phyloP scores from a whole-genome alignment of 2,113 vertebrate genomes.

The Archilochus colubris region DNA sequence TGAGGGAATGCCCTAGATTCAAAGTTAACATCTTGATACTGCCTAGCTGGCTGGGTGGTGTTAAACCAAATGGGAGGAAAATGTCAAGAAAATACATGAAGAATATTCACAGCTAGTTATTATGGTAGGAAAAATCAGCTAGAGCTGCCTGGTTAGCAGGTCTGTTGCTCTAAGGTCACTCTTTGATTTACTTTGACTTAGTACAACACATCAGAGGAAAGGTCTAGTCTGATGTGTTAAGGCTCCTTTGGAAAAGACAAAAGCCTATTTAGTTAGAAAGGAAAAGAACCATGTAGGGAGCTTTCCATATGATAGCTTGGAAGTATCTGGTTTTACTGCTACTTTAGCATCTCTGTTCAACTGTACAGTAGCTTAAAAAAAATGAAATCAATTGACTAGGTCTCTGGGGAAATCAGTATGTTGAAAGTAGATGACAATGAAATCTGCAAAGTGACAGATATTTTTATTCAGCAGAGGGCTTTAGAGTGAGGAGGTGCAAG shows the following conservation, averaged over 20 bases:
- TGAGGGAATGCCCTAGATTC: background rate
- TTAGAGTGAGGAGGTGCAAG: background rate
- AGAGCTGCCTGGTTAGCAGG: background rate
- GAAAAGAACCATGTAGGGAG: background rate
- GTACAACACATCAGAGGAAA: background rate
- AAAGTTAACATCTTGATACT: background rate
- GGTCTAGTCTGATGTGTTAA: background rate
- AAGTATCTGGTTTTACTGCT: background rate
- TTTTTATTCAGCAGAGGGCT: constrained; percentile 25
- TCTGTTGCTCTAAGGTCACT: background rate
- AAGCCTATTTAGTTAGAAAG: background rate
- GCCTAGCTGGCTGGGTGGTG: background rate
- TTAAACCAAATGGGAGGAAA: background rate
- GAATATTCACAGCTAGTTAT: background rate
- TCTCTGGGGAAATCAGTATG: background rate
- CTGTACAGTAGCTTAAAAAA: background rate
- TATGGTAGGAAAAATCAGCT: background rate
- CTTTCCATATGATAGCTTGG: background rate
- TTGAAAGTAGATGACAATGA: constrained; percentile 27
- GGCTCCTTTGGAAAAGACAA: background rate
- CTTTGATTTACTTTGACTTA: background rate
- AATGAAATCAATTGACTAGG: background rate
- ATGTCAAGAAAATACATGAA: background rate
- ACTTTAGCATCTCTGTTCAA: background rate
- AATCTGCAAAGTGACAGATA: constrained; percentile 10